A percentile compares a stretch with the other conserved stretches of the same genome.
phyloP scores from a whole-genome alignment of 2,113 vertebrate species.

The Martes martes region DNA sequence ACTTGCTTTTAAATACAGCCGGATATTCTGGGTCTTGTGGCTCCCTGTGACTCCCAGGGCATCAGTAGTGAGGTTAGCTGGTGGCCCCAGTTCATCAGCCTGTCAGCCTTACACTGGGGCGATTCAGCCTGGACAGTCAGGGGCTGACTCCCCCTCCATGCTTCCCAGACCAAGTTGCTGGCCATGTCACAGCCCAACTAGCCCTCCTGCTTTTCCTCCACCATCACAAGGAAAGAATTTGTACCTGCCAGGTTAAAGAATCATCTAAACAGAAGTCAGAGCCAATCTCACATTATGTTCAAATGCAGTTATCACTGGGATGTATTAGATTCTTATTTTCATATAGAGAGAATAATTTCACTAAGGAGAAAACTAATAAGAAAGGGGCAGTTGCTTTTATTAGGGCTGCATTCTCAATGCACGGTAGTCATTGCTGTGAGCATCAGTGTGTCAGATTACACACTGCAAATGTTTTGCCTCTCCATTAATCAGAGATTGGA shows the following conservation, averaged over 20 bases:
- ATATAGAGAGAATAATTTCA: neutral
- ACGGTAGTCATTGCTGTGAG: neutral
- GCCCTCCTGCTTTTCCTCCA: neutral
- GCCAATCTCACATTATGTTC: neutral
- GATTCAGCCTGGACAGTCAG: accelerated
- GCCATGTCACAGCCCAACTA: too few species aligned
- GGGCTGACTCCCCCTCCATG: neutral
- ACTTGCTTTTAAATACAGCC: neutral
- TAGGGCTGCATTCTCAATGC: neutral
- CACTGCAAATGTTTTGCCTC: neutral
- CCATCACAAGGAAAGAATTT: neutral
- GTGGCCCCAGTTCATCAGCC: neutral
- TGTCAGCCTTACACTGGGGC: neutral
- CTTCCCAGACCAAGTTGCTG: neutral
- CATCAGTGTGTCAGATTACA: neutral
- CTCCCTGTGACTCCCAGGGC: neutral
- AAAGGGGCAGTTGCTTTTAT: neutral
- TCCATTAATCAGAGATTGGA: neutral
- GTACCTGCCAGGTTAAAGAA: neutral
- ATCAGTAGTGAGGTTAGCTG: too few species aligned
- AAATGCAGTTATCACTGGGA: neutral
- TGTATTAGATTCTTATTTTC: neutral
- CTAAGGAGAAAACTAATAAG: neutral
- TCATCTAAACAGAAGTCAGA: neutral
- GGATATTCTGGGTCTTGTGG: too few species aligned